Evolutionary conservation across 1,140 invertebrate genomes (phyloP), one percentile per base, ranked within the genome.

Genomic region (Drosophila sechellia): DNA sequence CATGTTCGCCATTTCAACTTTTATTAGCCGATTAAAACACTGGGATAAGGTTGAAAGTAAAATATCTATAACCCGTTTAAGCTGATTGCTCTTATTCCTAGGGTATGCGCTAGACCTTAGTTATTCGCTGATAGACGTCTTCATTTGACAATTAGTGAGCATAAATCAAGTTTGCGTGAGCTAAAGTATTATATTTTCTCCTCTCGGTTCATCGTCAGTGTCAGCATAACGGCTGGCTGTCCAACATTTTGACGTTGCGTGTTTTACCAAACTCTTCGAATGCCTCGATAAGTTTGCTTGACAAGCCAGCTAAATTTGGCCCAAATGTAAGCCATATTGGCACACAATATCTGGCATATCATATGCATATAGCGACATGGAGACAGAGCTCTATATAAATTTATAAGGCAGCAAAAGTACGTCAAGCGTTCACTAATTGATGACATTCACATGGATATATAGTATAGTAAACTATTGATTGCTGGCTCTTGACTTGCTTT

Each of bases 81-180:
- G 8, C 6, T 10, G n/a, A n/a, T n/a, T n/a, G 12, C 37, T 4
- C 3, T 5, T 13, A 2, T 0, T 37, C 11, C 3, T 0, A 13
- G 6, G 10, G 20, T 31, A 35, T 43, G 6, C 20, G 11, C 5
- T 15, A 25, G 37, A n/a, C 20, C 12, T n/a, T 50, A 13, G 4
- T 31, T 6, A 17, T 15, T 10, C 22, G 5, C 10, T 22, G 20
- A 54, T 56, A 34, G 22, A 57, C 5, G 43, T 70, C 52, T 70
- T 57, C 15, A 57, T 70, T 13, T 69, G 64, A 70, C 50, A 70
- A 70, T 70, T 57, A 70, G 49, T 35, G 20, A 57, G 66, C 42
- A 70, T 70, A 69, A 70, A 70, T 70, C 50, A 69, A 69, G 66
- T 57, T 70, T 57, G 66, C 64, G 64, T 70, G 64, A 70, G 50